Percentiles rank a stretch among this genome's conserved stretches.
Conservation (phyloP, 2,113 vertebrate species). For the Lophius piscatorius region DNA sequence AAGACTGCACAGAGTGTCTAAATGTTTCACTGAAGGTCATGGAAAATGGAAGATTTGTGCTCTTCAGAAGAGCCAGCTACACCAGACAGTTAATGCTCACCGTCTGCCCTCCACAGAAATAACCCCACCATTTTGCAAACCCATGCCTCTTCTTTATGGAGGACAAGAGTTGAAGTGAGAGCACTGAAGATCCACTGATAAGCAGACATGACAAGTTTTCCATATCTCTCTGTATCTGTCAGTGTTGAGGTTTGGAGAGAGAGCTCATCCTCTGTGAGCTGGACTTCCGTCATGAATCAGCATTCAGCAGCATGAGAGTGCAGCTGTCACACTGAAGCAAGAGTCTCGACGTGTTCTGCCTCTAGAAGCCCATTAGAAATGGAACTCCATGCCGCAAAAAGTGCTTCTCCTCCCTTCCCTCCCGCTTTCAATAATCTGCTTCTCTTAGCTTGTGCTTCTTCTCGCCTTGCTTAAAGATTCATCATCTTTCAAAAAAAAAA, state of each 20-base stretch:
- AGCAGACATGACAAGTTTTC: slow-evolving; percentile 28
- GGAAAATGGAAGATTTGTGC: slow-evolving; percentile 40
- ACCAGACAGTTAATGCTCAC: slow-evolving; percentile 38
- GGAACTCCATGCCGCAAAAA: slow-evolving; percentile 8
- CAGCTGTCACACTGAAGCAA: slow-evolving; percentile 46
- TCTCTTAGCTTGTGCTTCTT: slow-evolving; percentile 16
- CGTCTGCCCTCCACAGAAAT: slow-evolving; percentile 52
- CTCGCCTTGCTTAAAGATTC: slow-evolving; percentile 29
- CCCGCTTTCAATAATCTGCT: slow-evolving; percentile 12
- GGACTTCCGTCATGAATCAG: slow-evolving; percentile 54
- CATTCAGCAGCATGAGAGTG: slow-evolving; percentile 48
- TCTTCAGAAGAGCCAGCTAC: slow-evolving; percentile 15
- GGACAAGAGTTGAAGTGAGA: slow-evolving; percentile 45
- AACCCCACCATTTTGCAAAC: slow-evolving; percentile 54
- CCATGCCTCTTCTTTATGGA: slow-evolving; percentile 46
- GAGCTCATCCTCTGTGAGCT: slow-evolving; percentile 12
- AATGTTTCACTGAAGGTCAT: slow-evolving; percentile 25
- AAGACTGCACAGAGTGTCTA: slow-evolving; percentile 17
- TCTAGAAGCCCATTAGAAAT: slow-evolving; percentile 41
- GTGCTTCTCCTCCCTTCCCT: slow-evolving; percentile 16
- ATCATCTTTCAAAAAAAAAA: slow-evolving; percentile 36
- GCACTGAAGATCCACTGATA: slow-evolving; percentile 26
- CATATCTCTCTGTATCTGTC: not conserved
- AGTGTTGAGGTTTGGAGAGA: not conserved
- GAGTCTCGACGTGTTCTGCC: slow-evolving; percentile 43